Conservation (phyloP, 2,113 vertebrate genomes). For the Brachypodius melanocephalos region DNA sequence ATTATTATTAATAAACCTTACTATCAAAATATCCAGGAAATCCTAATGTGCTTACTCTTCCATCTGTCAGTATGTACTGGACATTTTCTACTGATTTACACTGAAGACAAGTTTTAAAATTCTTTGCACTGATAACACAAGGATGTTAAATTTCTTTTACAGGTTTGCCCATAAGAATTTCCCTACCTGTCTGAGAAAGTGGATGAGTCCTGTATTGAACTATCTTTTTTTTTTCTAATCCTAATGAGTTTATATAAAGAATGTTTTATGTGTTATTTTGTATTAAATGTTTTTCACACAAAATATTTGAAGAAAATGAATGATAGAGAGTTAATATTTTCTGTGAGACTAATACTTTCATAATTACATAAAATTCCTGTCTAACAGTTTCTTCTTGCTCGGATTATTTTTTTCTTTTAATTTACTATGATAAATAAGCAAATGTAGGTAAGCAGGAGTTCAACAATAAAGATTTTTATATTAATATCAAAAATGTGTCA, state of each 20-base stretch:
- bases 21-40: background rate
- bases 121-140: background rate
- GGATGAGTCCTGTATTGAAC: background rate
- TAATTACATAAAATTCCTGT: no score
- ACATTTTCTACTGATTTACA: background rate
- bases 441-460: background rate
- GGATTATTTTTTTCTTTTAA: background rate
- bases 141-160: background rate
- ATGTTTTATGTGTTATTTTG: background rate
- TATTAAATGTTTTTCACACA: background rate
- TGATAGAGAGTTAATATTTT: background rate
- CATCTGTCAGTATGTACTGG: background rate
- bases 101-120: background rate
- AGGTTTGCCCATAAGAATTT: background rate
- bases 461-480: background rate
- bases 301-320: background rate
- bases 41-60: background rate
- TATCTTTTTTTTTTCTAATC: background rate
- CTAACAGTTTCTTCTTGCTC: background rate
- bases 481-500: background rate
- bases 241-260: background rate
- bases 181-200: rapidly evolving
- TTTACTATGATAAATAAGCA: background rate
- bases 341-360: background rate
- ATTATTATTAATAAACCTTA: background rate